Evolutionary conservation across 2,888 invertebrate species (phyloP), one percentile per base, ranked within the genome.

Genomic region (Lydus trimaculatus): DNA sequence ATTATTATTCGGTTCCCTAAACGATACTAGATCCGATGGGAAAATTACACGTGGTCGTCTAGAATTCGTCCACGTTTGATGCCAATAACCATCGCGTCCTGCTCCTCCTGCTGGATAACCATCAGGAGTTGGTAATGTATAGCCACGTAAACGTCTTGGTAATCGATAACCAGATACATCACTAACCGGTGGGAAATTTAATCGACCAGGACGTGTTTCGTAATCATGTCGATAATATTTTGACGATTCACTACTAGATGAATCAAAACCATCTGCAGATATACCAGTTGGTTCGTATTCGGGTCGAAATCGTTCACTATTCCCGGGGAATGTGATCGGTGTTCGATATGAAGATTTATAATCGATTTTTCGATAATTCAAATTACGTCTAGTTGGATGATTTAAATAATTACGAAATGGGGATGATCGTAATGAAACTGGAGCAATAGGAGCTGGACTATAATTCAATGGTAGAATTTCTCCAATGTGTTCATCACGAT

Each of bases 21-120:
- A 86, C 13, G 84, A 80, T 33, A 85, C 85, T 67, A 84, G 73
- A 75, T 85, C 85, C 60, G 84, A 81, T 4, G 86, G 86, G 74
- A 86, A 86, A 65, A 86, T 85, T 17, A 86, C 86, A 61, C 85
- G 75, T 1, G 86, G 86, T 62, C 84, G 79, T 66, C 85, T 79
- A 9, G 81, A 77, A 28, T 78, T 77, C 17, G 73, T 70, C 81
- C 81, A 82, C 58, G 77, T 72, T 15, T 74, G 77, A 62, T 81
- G 82, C 75, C 74, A 74, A 63, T 73, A 77, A 61, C 80, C 72
- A 63, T 83, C 82, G 69, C 80, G 73, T 67, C 75, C 72, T 20
- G 70, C 71, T 67, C 75, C 72, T 20, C 71, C 71, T 58, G 74
- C 66, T 67, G 78, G 76, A 66, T 77, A 75, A 59, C 73, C 69